Evolutionary conservation across 2,113 vertebrate species (phyloP).

Genomic region (Oreochromis niloticus): DNA sequence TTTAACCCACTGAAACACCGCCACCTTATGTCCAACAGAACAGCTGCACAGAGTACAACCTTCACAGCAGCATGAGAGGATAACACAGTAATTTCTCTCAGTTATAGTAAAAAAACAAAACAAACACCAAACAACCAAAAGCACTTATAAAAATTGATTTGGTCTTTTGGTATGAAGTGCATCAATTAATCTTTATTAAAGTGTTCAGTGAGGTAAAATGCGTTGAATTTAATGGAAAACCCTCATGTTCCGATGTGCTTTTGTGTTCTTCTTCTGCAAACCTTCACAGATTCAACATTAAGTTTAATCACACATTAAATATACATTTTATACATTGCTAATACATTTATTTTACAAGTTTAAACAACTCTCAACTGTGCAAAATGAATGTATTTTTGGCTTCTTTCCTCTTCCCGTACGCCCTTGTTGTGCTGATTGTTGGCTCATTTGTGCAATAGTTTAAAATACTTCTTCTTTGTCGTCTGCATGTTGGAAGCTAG

Average conservation of each 20-base stretch:
- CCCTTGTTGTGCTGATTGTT: background rate
- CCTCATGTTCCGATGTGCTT: background rate
- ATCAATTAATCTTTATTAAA: background rate
- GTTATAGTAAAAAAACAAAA: background rate
- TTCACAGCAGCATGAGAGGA: background rate
- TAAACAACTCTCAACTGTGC: background rate
- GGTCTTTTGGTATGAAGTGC: background rate
- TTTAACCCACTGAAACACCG: conserved; percentile 21
- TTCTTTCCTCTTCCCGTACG: background rate
- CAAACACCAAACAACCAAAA: background rate
- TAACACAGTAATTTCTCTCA: background rate
- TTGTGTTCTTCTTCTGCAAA: background rate
- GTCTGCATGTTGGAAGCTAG: conserved; percentile 38
- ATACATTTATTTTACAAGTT: background rate
- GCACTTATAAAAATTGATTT: background rate
- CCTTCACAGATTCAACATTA: background rate
- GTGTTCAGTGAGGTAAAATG: background rate
- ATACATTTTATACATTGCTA: background rate
- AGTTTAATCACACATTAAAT: background rate
- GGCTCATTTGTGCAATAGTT: background rate
- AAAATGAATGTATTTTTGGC: conserved; percentile 9
- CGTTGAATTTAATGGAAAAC: background rate
- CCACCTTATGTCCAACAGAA: conserved; percentile 29
- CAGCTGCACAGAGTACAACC: background rate
- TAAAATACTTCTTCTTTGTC: conserved; percentile 44